Evolutionary conservation across 2,888 invertebrate species (phyloP).

Genomic region (Nipponacmea schrenckii): DNA sequence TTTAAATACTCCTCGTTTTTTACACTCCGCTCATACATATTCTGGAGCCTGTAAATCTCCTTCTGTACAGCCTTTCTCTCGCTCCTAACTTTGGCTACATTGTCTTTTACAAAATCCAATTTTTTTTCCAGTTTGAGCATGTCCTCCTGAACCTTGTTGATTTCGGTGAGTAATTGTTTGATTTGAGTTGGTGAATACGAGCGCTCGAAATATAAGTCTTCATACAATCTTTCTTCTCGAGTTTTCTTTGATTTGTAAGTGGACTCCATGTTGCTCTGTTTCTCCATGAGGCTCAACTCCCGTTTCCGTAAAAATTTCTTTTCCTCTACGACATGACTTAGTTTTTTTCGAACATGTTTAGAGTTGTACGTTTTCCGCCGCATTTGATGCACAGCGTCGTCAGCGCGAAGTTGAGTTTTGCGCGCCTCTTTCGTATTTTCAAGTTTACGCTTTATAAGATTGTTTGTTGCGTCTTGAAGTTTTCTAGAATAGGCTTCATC

Average conservation of each 20-base stretch:
- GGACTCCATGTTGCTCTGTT: conserved; percentile 33
- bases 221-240: conserved; percentile 31
- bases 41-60: conserved; percentile 41
- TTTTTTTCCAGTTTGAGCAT: conserved; percentile 39
- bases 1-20: conserved; percentile 16
- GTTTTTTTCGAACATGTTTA: conserved; percentile 35
- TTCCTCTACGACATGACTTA: conserved; percentile 29
- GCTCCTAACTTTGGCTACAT: conserved; percentile 36
- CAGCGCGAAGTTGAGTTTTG: conserved; percentile 34
- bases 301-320: conserved; percentile 36
- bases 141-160: conserved; percentile 40
- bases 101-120: conserved; percentile 32
- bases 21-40: conserved; percentile 23
- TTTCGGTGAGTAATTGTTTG: conserved; percentile 31
- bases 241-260: conserved; percentile 39
- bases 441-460: conserved; percentile 37
- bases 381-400: conserved; percentile 32
- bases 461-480: conserved; percentile 47
- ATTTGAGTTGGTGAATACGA: conserved; percentile 28
- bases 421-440: conserved; percentile 39
- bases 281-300: conserved; percentile 38
- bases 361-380: conserved; percentile 32
- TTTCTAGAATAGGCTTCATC: conserved; percentile 56
- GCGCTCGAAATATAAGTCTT: conserved; percentile 31
- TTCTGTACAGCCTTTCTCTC: conserved; percentile 45